Base-by-base conservation (phyloP, 2,113 vertebrate genomes). In the Carollia perspicillata region DNA sequence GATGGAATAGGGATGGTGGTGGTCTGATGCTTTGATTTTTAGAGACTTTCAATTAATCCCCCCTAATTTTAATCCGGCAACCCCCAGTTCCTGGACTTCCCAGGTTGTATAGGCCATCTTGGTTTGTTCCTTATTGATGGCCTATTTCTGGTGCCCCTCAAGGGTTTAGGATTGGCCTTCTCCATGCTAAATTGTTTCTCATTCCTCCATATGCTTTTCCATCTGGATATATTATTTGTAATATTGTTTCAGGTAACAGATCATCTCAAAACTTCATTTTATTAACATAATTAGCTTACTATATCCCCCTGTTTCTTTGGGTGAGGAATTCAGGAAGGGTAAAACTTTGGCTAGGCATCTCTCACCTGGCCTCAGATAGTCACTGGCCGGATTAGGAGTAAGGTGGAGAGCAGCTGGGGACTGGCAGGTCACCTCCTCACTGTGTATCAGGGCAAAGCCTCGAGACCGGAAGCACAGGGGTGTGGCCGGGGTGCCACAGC, bases 361-460 rank as follows among this genome's bases (percentile, higher is more conserved):
- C 10, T 65, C 55, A 26, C 6, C 4, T 44, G n/a, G n/a, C 42
- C 60, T 40, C 17, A 35, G 49, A 30, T 6, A 68, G 60, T 35
- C 35, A 4, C 13, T 44, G 83, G 40, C 71, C 63, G 23, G 75
- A 16, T 5, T 40, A 3, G n/a, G 22, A 42, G 74, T 12, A 35
- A 28, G 1, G 5, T 28, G 3, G 5, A 17, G 75, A 49, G 33
- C 22, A 2, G 6, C 63, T 11, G 11, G 7, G 12, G 20, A 3
- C 16, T 33, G 69, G 42, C 30, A 6, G 13, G n/a, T 30, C 37
- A 0, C 71, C 33, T 58, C 33, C 5, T 42, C 12, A 0, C 18
- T 6, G 11, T 1, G 33, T 1, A 16, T 26, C 58, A 10, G 33
- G 42, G 63, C 72, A 68, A 37, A 44, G 47, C 75, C 51, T 47